Base-by-base conservation (phyloP, 1,140 invertebrate genomes). In the Coptotermes formosanus region DNA sequence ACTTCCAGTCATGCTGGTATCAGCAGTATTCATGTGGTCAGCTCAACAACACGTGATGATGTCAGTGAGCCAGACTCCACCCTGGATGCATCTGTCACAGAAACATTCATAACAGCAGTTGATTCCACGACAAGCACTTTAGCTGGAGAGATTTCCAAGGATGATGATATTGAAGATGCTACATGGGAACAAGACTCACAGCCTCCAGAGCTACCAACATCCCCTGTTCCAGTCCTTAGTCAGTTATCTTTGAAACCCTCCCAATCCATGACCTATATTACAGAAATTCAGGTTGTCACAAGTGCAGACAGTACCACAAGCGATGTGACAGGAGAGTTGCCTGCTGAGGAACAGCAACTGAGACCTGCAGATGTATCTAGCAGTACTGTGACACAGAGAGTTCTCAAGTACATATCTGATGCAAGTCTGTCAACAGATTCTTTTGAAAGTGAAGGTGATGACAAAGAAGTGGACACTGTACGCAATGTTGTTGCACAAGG, bases 271-370 rank as follows among this genome's bases (percentile, higher is more conserved):
- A 92, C 91, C 0, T 92, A 92, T 83, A 90, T 92, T 3, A 92
- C 92, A 1, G 92, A 92, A 86, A 92, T 92, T 32, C 92, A 92
- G 81, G 91, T 92, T 0, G 90, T 90, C 0, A 88, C 91, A 2
- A 84, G 55, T 43, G 84, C 82, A 30, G 86, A 84, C 38, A 59
- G 69, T 59, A 83, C 55, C 38, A 82, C 23, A 30, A 82, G 48
- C 38, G n/a, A 45, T 25, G 4, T 55, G 52, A 82, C 52, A 32
- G 32, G 30, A 25, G 82, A 82, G 11, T 32, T 25, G 4, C 30
- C 19, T 16, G 21, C n/a, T 52, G 30, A 52, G 45, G 83, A 84
- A 1, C 23, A 75, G n/a, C 64, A 75, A 2, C 0, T 8, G 14
- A 75, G 25, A n/a, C 64, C 75, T n/a, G 32, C n/a, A 52, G 43